phyloP scores from a whole-genome alignment of 2,113 vertebrate genomes.

The Trochalopteron elliotii region DNA sequence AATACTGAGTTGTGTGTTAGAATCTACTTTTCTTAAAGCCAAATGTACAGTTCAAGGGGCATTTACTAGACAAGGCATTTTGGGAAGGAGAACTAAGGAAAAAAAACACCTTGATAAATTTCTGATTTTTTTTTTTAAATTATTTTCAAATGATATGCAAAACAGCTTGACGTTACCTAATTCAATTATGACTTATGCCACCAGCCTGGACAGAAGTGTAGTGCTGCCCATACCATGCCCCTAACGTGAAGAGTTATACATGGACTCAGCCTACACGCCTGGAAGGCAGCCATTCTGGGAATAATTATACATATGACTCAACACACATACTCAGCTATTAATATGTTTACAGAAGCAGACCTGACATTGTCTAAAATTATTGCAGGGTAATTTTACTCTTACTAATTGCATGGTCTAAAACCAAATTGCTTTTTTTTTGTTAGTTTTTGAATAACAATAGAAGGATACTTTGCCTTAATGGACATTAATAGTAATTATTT shows the following conservation, averaged over 20 bases:
- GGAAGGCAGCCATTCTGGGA: neutral
- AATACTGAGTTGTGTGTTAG: neutral
- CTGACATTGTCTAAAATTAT: neutral
- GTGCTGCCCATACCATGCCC: neutral
- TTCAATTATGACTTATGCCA: neutral
- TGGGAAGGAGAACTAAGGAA: neutral
- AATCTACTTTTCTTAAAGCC: neutral
- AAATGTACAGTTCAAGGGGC: neutral
- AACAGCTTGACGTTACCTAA: neutral
- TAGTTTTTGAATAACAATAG: neutral
- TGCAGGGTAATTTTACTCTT: neutral
- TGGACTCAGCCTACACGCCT: neutral
- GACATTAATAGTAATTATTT: neutral
- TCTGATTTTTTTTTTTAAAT: neutral
- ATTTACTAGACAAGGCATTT: neutral
- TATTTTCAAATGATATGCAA: neutral
- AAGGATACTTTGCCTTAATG: neutral
- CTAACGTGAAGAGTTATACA: neutral
- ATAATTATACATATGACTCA: conserved; percentile 47
- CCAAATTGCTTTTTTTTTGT: neutral
- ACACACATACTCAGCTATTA: neutral
- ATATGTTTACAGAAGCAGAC: conserved; percentile 19
- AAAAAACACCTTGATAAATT: neutral
- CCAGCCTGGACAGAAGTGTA: neutral
- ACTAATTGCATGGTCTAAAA: neutral